phyloP scores from a whole-genome alignment of 2,797 vertebrate genomes.

The Sebastes iracundus region DNA sequence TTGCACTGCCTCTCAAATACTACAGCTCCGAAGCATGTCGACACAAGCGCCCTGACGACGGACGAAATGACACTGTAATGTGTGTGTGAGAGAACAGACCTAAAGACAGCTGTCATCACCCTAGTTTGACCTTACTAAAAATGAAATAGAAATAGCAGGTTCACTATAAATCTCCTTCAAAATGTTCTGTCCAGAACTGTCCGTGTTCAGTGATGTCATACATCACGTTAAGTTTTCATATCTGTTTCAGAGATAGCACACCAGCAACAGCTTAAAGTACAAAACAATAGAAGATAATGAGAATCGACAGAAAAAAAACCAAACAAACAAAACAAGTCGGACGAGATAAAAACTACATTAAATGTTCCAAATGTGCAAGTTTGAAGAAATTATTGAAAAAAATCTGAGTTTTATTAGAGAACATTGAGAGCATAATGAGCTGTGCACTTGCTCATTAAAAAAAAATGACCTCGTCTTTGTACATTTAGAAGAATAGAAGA shows the following conservation, averaged over 20 bases:
- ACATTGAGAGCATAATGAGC: background rate
- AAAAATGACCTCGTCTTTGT: background rate
- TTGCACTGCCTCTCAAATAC: slow-evolving; percentile 32
- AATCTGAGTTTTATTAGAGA: background rate
- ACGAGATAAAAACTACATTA: background rate
- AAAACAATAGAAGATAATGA: background rate
- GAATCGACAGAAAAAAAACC: fast-evolving
- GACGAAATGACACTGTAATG: background rate
- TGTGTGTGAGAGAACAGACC: background rate
- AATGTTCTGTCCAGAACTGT: background rate
- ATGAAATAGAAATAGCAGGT: background rate
- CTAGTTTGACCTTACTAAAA: background rate
- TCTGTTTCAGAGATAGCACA: background rate
- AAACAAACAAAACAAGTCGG: background rate
- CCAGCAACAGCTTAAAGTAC: background rate
- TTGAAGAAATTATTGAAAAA: background rate
- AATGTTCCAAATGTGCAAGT: background rate
- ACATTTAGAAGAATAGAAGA: background rate
- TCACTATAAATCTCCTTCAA: background rate
- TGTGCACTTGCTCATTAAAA: background rate
- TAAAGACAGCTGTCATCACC: background rate
- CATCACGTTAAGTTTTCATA: background rate
- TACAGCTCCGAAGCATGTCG: slow-evolving; percentile 16
- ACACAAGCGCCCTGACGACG: slow-evolving; percentile 21
- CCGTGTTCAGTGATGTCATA: background rate